These are phyloP conservation scores for Mus spretus DNA, from an alignment of 2,797 vertebrate species.

Conservation along the genomic window DNA sequence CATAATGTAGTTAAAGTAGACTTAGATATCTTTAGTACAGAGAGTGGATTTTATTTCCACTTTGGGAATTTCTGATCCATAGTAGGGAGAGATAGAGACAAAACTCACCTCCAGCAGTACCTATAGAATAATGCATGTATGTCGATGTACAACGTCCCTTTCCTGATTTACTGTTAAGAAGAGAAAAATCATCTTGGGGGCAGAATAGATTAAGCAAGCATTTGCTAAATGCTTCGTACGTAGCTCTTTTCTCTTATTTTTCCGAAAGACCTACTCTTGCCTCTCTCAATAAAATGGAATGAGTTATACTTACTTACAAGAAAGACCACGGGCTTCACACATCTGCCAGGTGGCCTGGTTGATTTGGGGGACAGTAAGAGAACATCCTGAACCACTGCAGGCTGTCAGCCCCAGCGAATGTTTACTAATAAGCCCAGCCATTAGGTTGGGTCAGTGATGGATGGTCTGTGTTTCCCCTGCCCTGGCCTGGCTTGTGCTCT, in stretches of 20 bases:
- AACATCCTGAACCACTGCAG: slow-evolving; percentile 74
- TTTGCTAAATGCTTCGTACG: slow-evolving; percentile 73
- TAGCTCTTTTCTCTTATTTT: slow-evolving; percentile 30
- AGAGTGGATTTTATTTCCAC: slow-evolving; percentile 84
- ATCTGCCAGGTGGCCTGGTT: slow-evolving; percentile 75
- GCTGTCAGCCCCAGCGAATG: slow-evolving; percentile 83
- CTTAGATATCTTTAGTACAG: slow-evolving; percentile 81
- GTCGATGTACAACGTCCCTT: slow-evolving; percentile 58
- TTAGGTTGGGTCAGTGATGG: slow-evolving; percentile 89
- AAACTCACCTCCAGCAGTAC: slow-evolving; percentile 66
- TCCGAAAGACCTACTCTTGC: slow-evolving; percentile 55
- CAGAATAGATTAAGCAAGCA: slow-evolving; percentile 72
- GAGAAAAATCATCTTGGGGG: slow-evolving; percentile 44
- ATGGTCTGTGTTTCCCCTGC: slow-evolving; percentile 82
- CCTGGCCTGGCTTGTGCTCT: slow-evolving; percentile 86
- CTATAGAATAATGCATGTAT: slow-evolving; percentile 74
- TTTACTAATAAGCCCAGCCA: slow-evolving; percentile 89
- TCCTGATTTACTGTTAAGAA: slow-evolving; percentile 77
- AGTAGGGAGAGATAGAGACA: slow-evolving; percentile 57
- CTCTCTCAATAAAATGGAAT: slow-evolving; percentile 48
- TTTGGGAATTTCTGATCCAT: slow-evolving; percentile 85
- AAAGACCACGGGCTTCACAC: slow-evolving; percentile 64
- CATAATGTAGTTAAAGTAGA: slow-evolving; percentile 86
- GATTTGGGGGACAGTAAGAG: slow-evolving; percentile 65
- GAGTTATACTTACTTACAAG: slow-evolving; percentile 51